phyloP scores from a whole-genome alignment of 2,888 invertebrate species.

The Onchidella celtica region DNA sequence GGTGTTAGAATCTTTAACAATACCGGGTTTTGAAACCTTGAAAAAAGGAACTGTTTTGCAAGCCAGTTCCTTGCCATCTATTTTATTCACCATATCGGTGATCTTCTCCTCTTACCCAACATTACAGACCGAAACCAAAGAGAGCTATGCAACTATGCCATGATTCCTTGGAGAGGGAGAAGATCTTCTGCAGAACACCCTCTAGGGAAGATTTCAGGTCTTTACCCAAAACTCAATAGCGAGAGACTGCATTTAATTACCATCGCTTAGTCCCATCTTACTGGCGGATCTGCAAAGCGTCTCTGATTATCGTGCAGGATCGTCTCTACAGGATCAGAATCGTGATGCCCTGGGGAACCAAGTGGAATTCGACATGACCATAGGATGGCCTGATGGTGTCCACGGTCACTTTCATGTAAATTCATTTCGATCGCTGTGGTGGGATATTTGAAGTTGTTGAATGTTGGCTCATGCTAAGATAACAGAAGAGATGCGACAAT shows the following conservation, averaged over 20 bases:
- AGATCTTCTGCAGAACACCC: neutral
- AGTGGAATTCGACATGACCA: neutral
- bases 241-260: neutral
- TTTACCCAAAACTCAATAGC: neutral
- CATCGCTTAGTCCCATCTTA: neutral
- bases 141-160: neutral
- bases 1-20: too few species aligned
- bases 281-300: neutral
- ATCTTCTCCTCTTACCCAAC: neutral
- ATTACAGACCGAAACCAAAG: neutral
- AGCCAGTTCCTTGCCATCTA: neutral
- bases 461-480: too few species aligned
- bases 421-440: too few species aligned
- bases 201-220: neutral
- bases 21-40: too few species aligned
- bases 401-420: too few species aligned
- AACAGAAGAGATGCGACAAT: too few species aligned
- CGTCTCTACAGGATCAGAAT: neutral
- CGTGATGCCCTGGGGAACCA: neutral
- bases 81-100: neutral
- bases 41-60: too few species aligned
- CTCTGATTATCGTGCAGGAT: neutral
- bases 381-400: too few species aligned
- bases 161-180: neutral
- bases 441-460: too few species aligned